Evolutionary conservation across 2,113 vertebrate genomes (phyloP), one percentile per base, ranked within the genome.

Genomic region (Actenoides lindsayi): DNA sequence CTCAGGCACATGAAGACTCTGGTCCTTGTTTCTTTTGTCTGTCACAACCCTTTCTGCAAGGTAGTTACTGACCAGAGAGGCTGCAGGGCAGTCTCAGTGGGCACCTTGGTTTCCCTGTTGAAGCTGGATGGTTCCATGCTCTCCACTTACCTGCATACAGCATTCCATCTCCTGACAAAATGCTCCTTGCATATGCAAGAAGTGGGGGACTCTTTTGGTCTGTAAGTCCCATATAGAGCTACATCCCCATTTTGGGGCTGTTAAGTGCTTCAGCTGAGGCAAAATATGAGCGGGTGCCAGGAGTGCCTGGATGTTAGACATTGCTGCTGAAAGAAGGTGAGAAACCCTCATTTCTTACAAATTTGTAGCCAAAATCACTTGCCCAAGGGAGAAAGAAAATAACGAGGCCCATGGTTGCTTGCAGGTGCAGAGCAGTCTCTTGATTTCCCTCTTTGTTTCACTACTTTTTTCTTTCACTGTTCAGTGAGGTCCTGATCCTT

Each of bases 21-120:
- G 37, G 15, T 46, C 27, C 9, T 31, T 2, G 1, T 85, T 85
- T 62, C 14, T 48, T 39, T 59, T 78, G 48, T 46, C 59, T 87
- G 35, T 10, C 11, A 3, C 51, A 82, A 6, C 5, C 16, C 31
- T 30, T 62, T 71, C 7, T 33, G 33, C 33, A 30, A 46, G 50
- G 33, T 7, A 77, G 69, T 9, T 42, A 51, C 23, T 0, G 0
- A 39, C 46, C 30, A 7, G 6, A 1, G 1, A 33, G 6, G 51
- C 64, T 65, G 17, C 25, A 60, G 54, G 33, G 11, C 48, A 77
- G 42, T 16, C 21, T 81, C 33, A 16, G 33, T 10, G 10, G 28
- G 59, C 0, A 0, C 20, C 20, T 69, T 81, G 25, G 21, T 62
- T 77, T 74, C 39, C 39, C 7, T 11, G 15, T 23, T 74, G 54